phyloP scores from a whole-genome alignment of 30 jellyfish, hydroid and myxozoan genomes.

The Rhopilema esculentum region DNA sequence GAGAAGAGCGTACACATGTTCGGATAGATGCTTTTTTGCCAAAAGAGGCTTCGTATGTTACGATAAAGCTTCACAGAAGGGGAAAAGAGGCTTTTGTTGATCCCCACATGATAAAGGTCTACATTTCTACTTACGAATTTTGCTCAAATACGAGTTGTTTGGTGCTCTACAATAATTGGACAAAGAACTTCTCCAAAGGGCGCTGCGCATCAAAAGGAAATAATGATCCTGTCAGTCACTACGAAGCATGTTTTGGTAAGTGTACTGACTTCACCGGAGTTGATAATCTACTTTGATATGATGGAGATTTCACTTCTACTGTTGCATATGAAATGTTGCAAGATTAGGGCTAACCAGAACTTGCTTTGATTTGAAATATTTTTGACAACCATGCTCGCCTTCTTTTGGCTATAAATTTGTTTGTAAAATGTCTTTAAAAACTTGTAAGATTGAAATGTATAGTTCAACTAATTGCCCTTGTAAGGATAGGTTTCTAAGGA shows the following conservation, averaged over 20 bases:
- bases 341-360: too few relatives aligned
- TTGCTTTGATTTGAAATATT: too few relatives aligned
- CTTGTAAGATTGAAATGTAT: too few relatives aligned
- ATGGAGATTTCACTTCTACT: too few relatives aligned
- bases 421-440: too few relatives aligned
- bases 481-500: too few relatives aligned
- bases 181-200: not conserved
- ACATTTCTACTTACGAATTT: constrained; percentile 19
- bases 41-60: not conserved
- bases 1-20: not conserved
- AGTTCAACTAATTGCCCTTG: too few relatives aligned
- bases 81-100: not conserved
- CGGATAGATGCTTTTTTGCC: constrained; percentile 15
- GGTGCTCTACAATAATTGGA: constrained; percentile 7
- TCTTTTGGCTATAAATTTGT: too few relatives aligned
- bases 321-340: too few relatives aligned
- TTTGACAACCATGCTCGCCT: too few relatives aligned
- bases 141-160: constrained; percentile 25
- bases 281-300: too few relatives aligned
- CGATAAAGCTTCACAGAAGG: not conserved
- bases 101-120: not conserved
- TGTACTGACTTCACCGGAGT: too few relatives aligned
- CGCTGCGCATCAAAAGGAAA: not conserved
- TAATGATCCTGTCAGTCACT: constrained; percentile 1
- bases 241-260: constrained; percentile 55